These are phyloP conservation scores for Clarias magur DNA, from an alignment of 2,113 vertebrate genomes.

Conservation along the genomic window DNA sequence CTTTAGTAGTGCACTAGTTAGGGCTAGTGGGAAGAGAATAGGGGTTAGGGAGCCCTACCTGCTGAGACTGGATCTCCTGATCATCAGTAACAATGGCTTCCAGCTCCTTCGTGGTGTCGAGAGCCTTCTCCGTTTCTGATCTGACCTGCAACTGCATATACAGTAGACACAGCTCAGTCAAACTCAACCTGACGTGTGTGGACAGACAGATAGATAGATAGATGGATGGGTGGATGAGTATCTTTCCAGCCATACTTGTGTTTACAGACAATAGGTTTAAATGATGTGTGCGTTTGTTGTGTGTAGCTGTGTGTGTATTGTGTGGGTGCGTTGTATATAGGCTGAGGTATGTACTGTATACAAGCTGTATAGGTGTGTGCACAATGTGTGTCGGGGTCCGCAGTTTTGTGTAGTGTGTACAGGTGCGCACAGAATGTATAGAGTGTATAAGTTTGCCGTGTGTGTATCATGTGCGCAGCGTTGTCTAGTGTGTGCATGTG, in stretches of 20 bases:
- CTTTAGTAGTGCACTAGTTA: background rate
- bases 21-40: background rate
- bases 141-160: constrained; percentile 57
- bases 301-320: background rate
- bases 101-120: constrained; percentile 62
- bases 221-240: no score
- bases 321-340: no score
- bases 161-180: background rate
- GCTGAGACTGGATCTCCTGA: constrained; percentile 61
- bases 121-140: constrained; percentile 58
- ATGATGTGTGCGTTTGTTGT: background rate
- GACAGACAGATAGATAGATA: no score
- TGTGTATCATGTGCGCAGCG: no score
- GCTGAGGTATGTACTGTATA: background rate
- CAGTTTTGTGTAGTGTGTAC: no score
- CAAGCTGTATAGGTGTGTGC: background rate
- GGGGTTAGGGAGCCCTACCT: constrained; percentile 55
- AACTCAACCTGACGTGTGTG: background rate
- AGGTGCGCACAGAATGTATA: no score
- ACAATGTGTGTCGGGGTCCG: no score
- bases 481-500: no score
- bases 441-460: no score
- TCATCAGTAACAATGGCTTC: constrained; percentile 59
- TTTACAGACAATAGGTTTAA: background rate
- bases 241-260: background rate